A percentile compares a stretch with the other conserved stretches of the same genome.
phyloP scores from a whole-genome alignment of 2,113 vertebrate species.

The Puffinus mauretanicus region DNA sequence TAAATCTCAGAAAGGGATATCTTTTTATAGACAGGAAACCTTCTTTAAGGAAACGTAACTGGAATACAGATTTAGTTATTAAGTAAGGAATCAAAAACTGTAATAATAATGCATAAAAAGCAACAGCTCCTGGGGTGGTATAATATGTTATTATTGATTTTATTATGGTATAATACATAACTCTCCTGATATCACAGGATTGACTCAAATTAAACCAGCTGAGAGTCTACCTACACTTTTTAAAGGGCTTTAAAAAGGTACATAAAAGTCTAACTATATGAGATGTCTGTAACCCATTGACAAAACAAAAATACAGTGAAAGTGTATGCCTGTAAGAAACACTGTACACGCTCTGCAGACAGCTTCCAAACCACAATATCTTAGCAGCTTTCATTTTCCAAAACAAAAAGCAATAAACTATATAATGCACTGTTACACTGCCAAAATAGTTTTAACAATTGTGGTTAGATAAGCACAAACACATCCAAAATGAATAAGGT shows the following conservation, averaged over 20 bases:
- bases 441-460: slow-evolving; percentile 62
- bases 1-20: not conserved
- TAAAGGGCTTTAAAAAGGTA: not conserved
- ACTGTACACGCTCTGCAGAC: not conserved
- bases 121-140: not conserved
- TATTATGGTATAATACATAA: not conserved
- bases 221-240: not conserved
- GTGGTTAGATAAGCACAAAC: slow-evolving; percentile 59
- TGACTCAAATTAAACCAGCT: not conserved
- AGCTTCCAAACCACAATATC: slow-evolving; percentile 69
- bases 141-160: not conserved
- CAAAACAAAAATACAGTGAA: slow-evolving; percentile 29
- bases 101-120: not conserved
- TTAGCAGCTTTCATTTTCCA: slow-evolving; percentile 68
- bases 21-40: not conserved
- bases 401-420: slow-evolving; percentile 61
- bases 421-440: slow-evolving; percentile 29
- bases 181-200: not conserved
- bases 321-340: slow-evolving; percentile 8
- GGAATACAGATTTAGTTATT: not conserved
- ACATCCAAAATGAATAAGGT: slow-evolving; percentile 46
- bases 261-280: not conserved
- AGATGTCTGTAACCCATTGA: slow-evolving; percentile 29
- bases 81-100: not conserved
- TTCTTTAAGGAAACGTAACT: not conserved